phyloP scores from a whole-genome alignment of 2,888 invertebrate genomes.

The Nomada ferruginata region DNA sequence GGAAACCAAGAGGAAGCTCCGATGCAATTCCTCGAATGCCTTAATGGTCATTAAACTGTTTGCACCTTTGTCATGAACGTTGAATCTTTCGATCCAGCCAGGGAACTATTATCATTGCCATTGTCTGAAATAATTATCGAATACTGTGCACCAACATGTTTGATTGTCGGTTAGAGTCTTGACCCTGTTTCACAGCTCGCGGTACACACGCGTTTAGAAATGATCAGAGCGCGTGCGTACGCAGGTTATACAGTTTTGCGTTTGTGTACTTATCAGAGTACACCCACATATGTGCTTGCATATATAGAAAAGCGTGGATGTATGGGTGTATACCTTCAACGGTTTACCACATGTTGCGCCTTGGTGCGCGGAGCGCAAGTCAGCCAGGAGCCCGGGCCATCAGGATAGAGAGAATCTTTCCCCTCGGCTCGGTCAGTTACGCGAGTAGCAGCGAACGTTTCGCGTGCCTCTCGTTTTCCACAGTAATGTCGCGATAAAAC shows the following conservation, averaged over 20 bases:
- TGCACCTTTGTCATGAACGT: too few relatives aligned
- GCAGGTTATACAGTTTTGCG: conserved; percentile 42
- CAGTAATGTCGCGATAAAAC: conserved; percentile 43
- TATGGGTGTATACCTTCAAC: conserved; percentile 69
- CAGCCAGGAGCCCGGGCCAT: conserved; percentile 83
- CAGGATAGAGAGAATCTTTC: conserved; percentile 76
- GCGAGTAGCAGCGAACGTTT: conserved; percentile 78
- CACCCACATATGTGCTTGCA: conserved; percentile 28
- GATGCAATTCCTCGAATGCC: too few relatives aligned
- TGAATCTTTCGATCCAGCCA: not conserved
- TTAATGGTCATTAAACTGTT: too few relatives aligned
- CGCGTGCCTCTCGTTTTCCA: conserved; percentile 62
- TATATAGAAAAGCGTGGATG: conserved; percentile 1
- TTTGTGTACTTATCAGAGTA: conserved; percentile 48
- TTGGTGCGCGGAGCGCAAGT: conserved; percentile 82
- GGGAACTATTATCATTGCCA: not conserved
- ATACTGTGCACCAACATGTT: conserved; percentile 30
- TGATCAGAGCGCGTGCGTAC: conserved; percentile 59
- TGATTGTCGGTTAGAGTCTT: conserved; percentile 57
- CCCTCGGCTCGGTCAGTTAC: conserved; percentile 78
- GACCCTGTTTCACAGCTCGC: conserved; percentile 56
- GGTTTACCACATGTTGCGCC: conserved; percentile 83
- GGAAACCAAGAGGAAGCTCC: not conserved
- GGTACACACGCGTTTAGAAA: conserved; percentile 53
- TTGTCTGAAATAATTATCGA: conserved; percentile 8